phyloP scores from a whole-genome alignment of 2,113 vertebrate species.

The human region DNA sequence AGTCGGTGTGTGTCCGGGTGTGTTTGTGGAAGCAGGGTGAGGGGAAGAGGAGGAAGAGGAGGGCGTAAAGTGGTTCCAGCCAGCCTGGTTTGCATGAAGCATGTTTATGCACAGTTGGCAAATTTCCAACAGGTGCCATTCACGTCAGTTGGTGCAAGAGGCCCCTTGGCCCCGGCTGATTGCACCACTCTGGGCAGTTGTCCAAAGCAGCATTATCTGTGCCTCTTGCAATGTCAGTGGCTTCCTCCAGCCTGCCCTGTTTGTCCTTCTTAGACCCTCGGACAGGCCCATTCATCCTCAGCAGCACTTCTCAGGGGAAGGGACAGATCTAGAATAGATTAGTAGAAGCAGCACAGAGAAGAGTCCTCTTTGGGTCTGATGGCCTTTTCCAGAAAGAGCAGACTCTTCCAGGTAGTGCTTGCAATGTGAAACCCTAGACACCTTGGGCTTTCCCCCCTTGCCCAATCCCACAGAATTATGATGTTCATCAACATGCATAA shows the following conservation, averaged over 20 bases:
- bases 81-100: neutral
- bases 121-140: neutral
- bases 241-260: neutral
- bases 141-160: too few species aligned
- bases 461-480: neutral
- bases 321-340: neutral
- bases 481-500: neutral
- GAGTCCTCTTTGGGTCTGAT: neutral
- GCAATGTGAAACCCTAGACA: neutral
- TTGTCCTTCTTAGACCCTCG: neutral
- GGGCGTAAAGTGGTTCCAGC: neutral
- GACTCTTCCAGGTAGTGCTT: too few species aligned
- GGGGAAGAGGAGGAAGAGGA: neutral
- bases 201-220: neutral
- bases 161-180: neutral
- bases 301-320: neutral
- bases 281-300: neutral
- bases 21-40: neutral
- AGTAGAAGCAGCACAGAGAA: neutral
- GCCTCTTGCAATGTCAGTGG: neutral
- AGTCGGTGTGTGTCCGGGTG: too few species aligned
- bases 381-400: neutral
- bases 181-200: accelerated
- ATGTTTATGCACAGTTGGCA: neutral
- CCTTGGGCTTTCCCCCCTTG: neutral